These are phyloP conservation scores for Fissipunctia ypsillon DNA, from an alignment of 2,888 invertebrate species.

Conservation along the genomic window DNA sequence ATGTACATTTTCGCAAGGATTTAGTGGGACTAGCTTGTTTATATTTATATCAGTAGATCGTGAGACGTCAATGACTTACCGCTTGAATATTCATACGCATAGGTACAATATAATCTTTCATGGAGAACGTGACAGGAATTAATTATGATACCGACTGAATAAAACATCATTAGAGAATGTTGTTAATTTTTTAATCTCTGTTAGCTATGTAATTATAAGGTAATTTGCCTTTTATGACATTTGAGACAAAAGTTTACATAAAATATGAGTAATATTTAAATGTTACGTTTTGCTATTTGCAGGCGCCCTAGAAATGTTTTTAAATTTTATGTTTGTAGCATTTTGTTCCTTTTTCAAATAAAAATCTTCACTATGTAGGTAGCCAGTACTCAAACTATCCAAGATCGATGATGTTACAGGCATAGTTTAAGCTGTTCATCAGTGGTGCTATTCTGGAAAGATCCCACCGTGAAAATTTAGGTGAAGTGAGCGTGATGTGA, in stretches of 20 bases:
- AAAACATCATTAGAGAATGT: constrained; percentile 63
- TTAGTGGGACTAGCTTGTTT: constrained; percentile 54
- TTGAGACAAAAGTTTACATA: constrained; percentile 22
- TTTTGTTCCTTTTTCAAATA: too few species aligned
- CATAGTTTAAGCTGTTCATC: too few species aligned
- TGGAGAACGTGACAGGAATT: constrained; percentile 72
- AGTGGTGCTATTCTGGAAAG: too few species aligned
- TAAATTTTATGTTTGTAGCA: neutral
- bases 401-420: too few species aligned
- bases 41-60: constrained; percentile 57
- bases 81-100: constrained; percentile 80
- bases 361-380: too few species aligned
- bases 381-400: too few species aligned
- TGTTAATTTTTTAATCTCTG: constrained; percentile 56
- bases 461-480: too few species aligned
- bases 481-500: too few species aligned
- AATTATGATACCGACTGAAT: constrained; percentile 69
- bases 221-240: constrained; percentile 49
- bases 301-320: neutral
- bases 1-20: constrained; percentile 45
- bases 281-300: neutral
- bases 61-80: constrained; percentile 59
- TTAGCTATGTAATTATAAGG: constrained; percentile 54
- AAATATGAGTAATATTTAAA: neutral
- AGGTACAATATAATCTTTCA: constrained; percentile 71